Evolutionary conservation across 2,113 vertebrate genomes (phyloP), one percentile per base, ranked within the genome.

Genomic region (Apteryx mantelli): DNA sequence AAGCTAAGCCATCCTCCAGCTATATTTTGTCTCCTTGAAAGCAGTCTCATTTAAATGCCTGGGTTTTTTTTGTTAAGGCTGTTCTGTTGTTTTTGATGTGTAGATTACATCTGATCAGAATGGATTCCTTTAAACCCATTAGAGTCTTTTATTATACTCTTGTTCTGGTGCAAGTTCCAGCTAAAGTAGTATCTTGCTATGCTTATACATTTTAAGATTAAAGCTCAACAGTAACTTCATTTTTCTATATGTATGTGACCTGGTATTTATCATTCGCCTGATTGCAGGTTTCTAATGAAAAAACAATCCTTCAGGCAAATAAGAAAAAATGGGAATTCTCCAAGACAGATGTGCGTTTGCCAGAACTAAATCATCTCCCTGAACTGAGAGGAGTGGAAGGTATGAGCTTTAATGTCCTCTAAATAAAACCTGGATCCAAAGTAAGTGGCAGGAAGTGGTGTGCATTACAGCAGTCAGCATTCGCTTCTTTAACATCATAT

Each of bases 291-390:
- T 36, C 96, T 73, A 97, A 91, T 95, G 98, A 98, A 80, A 98
- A 98, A 84, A 96, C 40, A 61, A 32, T 97, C 15, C 93, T 98
- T 80, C 97, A 97, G 36, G 78, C 90, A 74, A 97, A 68, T 77
- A 98, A 96, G 95, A 98, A 98, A 71, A 98, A 95, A 87, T 97
- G 97, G 93, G 98, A 98, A 9, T 95, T 97, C 28, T 94, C 92
- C 40, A 98, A 97, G 92, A 36, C 85, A 71, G 96, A 98, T 8
- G 90, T 98, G 61, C 98, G 18, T 84, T 95, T 99, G 81, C 98
- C 98, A 52, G 98, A 98, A 42, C 82, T 98, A 30, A 98, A 91
- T 78, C 98, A 98, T 69, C 96, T 98, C 14, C 98, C 98, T 1
- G 98, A 98, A 71, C 94, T 98, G 61, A 98, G 94, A 97, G 96